Conservation (phyloP, 2,797 vertebrate genomes). For the Peromyscus melanophrys region DNA sequence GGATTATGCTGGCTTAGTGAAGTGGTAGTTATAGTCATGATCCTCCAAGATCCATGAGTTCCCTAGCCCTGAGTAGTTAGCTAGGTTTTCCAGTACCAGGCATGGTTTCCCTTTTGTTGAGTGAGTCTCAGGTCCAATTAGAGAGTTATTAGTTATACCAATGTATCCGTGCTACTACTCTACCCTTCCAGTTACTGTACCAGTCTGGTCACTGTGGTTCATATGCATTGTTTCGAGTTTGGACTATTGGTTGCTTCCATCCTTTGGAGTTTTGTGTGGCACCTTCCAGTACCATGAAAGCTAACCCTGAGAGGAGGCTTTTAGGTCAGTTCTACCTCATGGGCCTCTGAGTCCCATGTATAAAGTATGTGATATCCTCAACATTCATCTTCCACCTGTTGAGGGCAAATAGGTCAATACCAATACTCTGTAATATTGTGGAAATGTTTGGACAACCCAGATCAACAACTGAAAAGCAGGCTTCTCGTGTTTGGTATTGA, state of each 20-base stretch:
- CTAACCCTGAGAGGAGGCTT: not conserved
- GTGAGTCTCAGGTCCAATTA: not conserved
- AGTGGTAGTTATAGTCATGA: not conserved
- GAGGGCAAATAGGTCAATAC: too few relatives aligned
- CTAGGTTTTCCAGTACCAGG: not conserved
- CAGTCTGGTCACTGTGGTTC: too few relatives aligned
- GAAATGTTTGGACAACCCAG: too few relatives aligned
- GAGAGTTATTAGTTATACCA: not conserved
- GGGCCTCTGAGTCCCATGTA: not conserved
- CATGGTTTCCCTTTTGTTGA: not conserved
- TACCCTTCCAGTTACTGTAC: not conserved
- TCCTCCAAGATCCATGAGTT: not conserved
- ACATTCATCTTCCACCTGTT: not conserved
- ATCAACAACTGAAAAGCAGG: not conserved
- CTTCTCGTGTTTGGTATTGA: not conserved
- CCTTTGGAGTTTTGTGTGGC: not conserved
- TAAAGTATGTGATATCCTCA: not conserved
- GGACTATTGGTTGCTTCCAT: not conserved
- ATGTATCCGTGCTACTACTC: not conserved
- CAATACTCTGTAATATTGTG: too few relatives aligned
- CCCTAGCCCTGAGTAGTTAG: not conserved
- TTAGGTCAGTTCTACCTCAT: not conserved
- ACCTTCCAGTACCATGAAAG: not conserved
- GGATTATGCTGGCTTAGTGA: not conserved
- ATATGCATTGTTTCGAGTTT: not conserved